These are phyloP conservation scores for Gouania willdenowi DNA, from an alignment of 2,797 vertebrate genomes.

Conservation along the genomic window DNA sequence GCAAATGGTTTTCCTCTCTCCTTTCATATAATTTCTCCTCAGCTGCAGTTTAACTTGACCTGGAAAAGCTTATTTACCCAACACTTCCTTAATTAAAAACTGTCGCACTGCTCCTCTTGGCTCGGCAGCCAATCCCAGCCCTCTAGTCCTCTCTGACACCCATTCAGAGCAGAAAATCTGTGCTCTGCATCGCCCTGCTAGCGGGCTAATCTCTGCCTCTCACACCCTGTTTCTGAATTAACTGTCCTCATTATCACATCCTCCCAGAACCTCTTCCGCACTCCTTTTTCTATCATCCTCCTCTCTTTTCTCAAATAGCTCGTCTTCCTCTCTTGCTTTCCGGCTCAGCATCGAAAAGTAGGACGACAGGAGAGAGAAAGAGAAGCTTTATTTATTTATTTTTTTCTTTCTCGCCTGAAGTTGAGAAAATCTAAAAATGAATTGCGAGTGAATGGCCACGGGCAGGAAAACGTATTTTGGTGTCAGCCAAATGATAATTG, in stretches of 20 bases:
- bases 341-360: conserved; percentile 48
- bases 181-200: conserved; percentile 56
- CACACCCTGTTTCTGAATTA: conserved; percentile 70
- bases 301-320: conserved; percentile 3
- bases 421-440: conserved; percentile 62
- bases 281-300: conserved; percentile 14
- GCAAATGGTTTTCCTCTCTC: neutral
- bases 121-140: conserved; percentile 38
- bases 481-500: conserved; percentile 64
- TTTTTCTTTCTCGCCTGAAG: conserved; percentile 35
- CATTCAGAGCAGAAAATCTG: conserved; percentile 68
- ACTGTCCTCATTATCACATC: conserved; percentile 68
- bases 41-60: conserved; percentile 33
- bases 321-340: conserved; percentile 28
- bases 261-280: conserved; percentile 55
- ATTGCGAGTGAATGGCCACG: conserved; percentile 56
- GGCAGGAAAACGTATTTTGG: conserved; percentile 54
- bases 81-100: conserved; percentile 65
- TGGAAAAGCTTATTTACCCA: conserved; percentile 59
- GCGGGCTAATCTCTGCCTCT: conserved; percentile 65
- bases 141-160: conserved; percentile 52
- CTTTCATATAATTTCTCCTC: neutral
- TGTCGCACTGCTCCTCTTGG: conserved; percentile 29
- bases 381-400: too few species aligned
- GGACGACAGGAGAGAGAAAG: conserved; percentile 31